phyloP scores from a whole-genome alignment of 2,888 invertebrate species.

The Aporophyla nigra region DNA sequence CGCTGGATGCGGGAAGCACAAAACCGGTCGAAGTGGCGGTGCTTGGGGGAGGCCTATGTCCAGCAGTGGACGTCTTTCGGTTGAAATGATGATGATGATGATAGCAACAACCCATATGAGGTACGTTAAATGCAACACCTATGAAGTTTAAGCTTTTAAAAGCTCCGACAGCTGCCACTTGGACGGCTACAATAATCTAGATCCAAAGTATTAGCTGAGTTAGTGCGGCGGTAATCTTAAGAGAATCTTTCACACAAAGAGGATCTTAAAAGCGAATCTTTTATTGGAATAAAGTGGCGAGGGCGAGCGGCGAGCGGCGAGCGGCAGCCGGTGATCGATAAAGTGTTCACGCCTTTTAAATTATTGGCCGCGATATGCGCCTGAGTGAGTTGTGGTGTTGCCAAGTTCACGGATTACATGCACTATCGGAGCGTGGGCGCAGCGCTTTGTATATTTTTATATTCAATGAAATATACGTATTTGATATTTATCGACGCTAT shows the following conservation, averaged over 20 bases:
- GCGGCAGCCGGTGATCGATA: conserved; percentile 58
- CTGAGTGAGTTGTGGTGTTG: conserved; percentile 66
- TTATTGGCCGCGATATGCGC: conserved; percentile 65
- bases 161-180: conserved; percentile 28
- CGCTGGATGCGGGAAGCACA: no score
- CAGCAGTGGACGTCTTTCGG: no score
- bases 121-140: no score
- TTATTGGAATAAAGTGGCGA: conserved; percentile 56
- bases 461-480: conserved; percentile 8
- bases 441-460: conserved; percentile 47
- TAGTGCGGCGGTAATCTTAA: conserved; percentile 49
- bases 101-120: no score
- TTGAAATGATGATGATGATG: no score
- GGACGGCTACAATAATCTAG: conserved; percentile 44
- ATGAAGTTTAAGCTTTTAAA: neutral
- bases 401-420: conserved; percentile 54
- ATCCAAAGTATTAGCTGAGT: conserved; percentile 35
- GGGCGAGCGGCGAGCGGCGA: conserved; percentile 54
- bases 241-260: conserved; percentile 58
- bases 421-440: conserved; percentile 52
- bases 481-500: conserved; percentile 18
- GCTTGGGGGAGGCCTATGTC: no score
- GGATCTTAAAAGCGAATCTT: conserved; percentile 58
- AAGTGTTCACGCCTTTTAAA: conserved; percentile 66
- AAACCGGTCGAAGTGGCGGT: no score